Conservation (phyloP, 2,113 vertebrate species). For the Carassius gibelio region DNA sequence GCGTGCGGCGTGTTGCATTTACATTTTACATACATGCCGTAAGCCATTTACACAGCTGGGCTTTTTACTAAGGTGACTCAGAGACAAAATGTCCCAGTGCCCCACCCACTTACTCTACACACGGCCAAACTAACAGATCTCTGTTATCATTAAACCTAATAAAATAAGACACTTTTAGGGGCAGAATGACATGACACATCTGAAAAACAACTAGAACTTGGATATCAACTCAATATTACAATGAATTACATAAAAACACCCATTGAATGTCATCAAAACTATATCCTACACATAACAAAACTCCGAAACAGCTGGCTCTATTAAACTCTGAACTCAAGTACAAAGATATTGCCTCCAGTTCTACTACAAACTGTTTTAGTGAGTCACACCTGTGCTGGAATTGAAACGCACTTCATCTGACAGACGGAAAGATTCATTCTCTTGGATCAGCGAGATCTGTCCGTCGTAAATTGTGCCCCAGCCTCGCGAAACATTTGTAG, state of each 20-base stretch:
- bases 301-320: slow-evolving; percentile 22
- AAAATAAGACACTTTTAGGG: slow-evolving; percentile 36
- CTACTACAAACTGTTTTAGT: slow-evolving; percentile 14
- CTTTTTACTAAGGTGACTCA: slow-evolving; percentile 72
- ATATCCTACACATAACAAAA: not conserved
- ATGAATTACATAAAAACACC: not conserved
- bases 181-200: slow-evolving; percentile 29
- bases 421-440: not conserved
- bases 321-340: slow-evolving; percentile 12
- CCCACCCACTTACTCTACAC: slow-evolving; percentile 56
- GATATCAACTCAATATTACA: not conserved
- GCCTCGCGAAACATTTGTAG: slow-evolving; percentile 31
- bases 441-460: not conserved
- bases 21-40: slow-evolving; percentile 73
- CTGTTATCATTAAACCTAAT: slow-evolving; percentile 48
- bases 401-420: not conserved
- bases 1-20: slow-evolving; percentile 57
- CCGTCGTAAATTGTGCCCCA: slow-evolving; percentile 1
- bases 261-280: not conserved
- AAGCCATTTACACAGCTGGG: slow-evolving; percentile 79
- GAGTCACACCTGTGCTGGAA: slow-evolving; percentile 20
- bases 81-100: slow-evolving; percentile 65
- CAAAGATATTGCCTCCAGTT: slow-evolving; percentile 25
- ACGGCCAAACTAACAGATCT: slow-evolving; percentile 11
- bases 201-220: slow-evolving; percentile 17